Conservation (phyloP, 2,797 vertebrate genomes). For the Eurystomus glaucurus region DNA sequence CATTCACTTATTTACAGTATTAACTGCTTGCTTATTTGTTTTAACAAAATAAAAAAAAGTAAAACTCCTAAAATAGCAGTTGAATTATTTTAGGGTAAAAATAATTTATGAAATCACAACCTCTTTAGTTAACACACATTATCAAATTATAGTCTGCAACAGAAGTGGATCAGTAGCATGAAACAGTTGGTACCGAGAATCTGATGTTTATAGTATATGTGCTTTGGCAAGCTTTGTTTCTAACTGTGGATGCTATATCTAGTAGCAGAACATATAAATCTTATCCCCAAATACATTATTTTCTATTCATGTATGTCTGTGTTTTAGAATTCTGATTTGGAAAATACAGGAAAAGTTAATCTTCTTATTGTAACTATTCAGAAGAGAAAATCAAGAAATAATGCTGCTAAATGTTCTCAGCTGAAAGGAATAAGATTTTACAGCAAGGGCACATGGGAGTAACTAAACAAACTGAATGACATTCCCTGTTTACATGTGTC, state of each 20-base stretch:
- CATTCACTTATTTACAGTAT: background rate
- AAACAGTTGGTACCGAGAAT: background rate
- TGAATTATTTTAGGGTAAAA: background rate
- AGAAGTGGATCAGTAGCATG: background rate
- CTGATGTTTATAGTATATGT: background rate
- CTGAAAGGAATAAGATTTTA: background rate
- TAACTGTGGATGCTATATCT: background rate
- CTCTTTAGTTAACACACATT: background rate
- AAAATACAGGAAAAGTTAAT: background rate
- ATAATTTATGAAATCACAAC: background rate
- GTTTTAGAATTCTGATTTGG: background rate
- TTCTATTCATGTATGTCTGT: background rate
- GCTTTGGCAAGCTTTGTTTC: background rate
- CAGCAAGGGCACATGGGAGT: background rate
- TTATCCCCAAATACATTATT: background rate
- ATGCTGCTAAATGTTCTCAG: background rate
- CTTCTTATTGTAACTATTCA: background rate
- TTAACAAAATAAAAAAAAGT: background rate
- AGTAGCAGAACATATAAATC: background rate
- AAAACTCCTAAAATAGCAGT: background rate
- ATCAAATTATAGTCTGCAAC: background rate
- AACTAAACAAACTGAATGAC: background rate
- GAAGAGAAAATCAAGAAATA: background rate
- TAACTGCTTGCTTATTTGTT: background rate
- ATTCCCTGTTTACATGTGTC: background rate